Base-by-base conservation (phyloP, 2,113 vertebrate species). In the Agelaius tricolor region DNA sequence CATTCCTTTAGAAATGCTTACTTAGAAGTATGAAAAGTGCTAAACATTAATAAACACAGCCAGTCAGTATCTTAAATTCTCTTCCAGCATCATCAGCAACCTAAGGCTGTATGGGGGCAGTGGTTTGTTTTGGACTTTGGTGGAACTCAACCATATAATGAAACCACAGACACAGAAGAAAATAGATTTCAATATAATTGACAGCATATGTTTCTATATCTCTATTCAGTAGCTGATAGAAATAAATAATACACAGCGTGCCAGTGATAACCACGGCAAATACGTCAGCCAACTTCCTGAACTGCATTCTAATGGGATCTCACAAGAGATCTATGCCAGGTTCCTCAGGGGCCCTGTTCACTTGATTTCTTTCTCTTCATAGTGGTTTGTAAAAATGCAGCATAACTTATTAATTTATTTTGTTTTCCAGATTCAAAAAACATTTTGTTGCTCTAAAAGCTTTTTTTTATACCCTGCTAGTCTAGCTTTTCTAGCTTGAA, bases 191-290 rank as follows among this genome's bases (percentile, higher is more conserved):
- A 93, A 71, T 86, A 71, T 88, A 97, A 97, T 51, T 89, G 94
- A 90, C 82, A 97, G 68, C 92, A 88, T 95, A 96, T 89, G 85
- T 93, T 94, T 93, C 82, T 88, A 66, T 86, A 90, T 94, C 92
- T 96, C 85, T 92, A 92, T 92, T 91, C 85, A 90, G 85, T 90
- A 95, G 90, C 75, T 84, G 87, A 95, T 86, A 86, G 79, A 96
- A 93, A 84, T 95, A 95, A 93, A 96, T 96, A 93, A 96, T 93
- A 95, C 92, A 86, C 90, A 96, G 84, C 1, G 9, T 90, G 93
- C 61, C 88, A 95, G 68, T 33, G 91, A 97, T 90, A 95, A 95
- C 92, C 69, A 89, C 0, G 55, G 92, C 93, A 95, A 95, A 94
- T 86, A 91, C 26, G 1, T 79, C 84, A 89, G 93, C 93, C 93